Conservation (phyloP, 64 coral and sea anemone species). For the Montipora foliosa region DNA sequence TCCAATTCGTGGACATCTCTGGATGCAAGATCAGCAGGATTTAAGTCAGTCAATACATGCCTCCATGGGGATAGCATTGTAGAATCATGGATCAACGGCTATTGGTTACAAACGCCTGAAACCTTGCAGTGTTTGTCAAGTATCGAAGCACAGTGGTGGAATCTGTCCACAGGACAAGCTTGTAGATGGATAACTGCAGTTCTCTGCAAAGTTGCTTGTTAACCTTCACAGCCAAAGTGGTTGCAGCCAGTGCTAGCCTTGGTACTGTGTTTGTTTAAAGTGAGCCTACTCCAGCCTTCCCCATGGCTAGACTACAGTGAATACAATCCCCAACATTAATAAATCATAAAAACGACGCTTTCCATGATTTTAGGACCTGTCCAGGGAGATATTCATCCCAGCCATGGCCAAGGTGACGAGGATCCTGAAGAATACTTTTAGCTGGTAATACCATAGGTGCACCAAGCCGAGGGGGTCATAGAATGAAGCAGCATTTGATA, state of each 20-base stretch:
- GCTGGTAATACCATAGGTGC: slow-evolving; percentile 10
- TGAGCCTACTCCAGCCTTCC: slow-evolving; percentile 54
- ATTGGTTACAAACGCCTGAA: slow-evolving; percentile 66
- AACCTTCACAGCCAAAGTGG: slow-evolving; percentile 49
- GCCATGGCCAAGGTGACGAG: background rate
- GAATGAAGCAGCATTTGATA: slow-evolving; percentile 48
- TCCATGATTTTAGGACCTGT: slow-evolving; percentile 1
- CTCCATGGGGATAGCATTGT: slow-evolving; percentile 38
- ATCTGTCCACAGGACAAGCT: slow-evolving; percentile 28
- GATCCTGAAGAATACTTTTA: slow-evolving; percentile 12
- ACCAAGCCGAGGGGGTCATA: slow-evolving; percentile 57
- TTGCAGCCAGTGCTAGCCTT: slow-evolving; percentile 46
- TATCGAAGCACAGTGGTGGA: slow-evolving; percentile 24
- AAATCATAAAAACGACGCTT: slow-evolving; percentile 45
- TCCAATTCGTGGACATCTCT: slow-evolving; percentile 28
- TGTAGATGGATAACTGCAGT: slow-evolving; percentile 5
- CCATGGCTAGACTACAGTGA: slow-evolving; percentile 24
- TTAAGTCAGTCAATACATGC: slow-evolving; percentile 43
- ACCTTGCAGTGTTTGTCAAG: slow-evolving; percentile 43
- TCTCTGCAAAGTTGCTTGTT: slow-evolving; percentile 50
- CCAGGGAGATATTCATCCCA: background rate
- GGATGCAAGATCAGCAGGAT: slow-evolving; percentile 52
- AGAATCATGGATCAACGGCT: slow-evolving; percentile 33
- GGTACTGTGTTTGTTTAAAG: slow-evolving; percentile 44
- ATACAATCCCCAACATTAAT: background rate